A percentile compares a stretch with the other conserved stretches of the same genome.
These are phyloP conservation scores for Phoxinus dragarum DNA, from an alignment of 2,797 vertebrate genomes.

Conservation along the genomic window DNA sequence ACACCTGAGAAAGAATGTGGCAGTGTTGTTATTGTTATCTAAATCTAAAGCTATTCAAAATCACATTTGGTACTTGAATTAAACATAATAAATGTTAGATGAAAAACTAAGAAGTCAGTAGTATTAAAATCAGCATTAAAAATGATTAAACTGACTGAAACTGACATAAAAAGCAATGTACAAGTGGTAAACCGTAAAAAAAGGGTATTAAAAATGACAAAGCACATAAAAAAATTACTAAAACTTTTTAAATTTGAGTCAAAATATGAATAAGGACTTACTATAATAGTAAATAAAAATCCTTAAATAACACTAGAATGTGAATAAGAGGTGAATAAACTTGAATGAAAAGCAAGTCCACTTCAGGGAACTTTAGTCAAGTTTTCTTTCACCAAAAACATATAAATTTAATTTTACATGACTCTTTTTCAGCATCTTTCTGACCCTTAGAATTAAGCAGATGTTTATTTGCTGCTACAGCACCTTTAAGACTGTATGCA, in stretches of 20 bases:
- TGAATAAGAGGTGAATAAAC: not conserved
- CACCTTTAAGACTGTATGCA: constrained; percentile 4
- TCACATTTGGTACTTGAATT: not conserved
- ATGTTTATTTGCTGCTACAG: not conserved
- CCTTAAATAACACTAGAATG: not conserved
- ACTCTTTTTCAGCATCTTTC: not conserved
- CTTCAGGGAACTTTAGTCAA: not conserved
- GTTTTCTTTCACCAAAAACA: too few relatives aligned
- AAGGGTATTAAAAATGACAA: too few relatives aligned
- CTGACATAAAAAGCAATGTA: not conserved
- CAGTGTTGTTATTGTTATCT: not conserved
- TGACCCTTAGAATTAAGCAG: not conserved
- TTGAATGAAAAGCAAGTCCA: not conserved
- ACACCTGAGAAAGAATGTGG: not conserved
- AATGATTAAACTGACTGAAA: not conserved
- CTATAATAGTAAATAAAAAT: not conserved
- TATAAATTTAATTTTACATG: too few relatives aligned
- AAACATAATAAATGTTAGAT: not conserved
- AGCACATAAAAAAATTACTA: not conserved
- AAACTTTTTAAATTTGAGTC: not conserved
- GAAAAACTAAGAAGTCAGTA: not conserved
- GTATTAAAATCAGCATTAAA: not conserved
- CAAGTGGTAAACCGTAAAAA: not conserved
- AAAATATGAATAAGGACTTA: not conserved
- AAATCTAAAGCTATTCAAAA: not conserved